Conservation (phyloP, 1,140 invertebrate species). For the Hylaeus volcanicus region DNA sequence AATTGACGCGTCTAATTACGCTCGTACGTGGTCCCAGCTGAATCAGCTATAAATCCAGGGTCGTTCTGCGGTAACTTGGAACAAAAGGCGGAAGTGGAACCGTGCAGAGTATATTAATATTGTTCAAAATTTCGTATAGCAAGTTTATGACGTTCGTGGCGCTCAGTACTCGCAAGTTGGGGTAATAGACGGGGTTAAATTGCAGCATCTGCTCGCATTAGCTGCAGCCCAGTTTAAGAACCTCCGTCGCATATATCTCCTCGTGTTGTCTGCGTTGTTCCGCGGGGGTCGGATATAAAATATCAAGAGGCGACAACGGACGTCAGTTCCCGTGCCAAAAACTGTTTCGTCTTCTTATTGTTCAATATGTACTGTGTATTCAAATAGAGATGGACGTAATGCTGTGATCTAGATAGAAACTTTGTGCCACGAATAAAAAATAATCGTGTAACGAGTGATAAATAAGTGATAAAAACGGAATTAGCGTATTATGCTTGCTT, state of each 20-base stretch:
- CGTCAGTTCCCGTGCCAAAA: slow-evolving; percentile 22
- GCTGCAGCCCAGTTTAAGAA: slow-evolving; percentile 21
- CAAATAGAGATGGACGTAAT: too few relatives aligned
- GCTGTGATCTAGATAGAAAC: too few relatives aligned
- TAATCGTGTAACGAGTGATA: too few relatives aligned
- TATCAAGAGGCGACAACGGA: slow-evolving; percentile 23
- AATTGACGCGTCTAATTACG: slow-evolving; percentile 1
- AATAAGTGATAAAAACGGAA: too few relatives aligned
- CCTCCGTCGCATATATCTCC: not conserved
- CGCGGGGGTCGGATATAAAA: slow-evolving; percentile 11
- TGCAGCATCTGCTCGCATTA: slow-evolving; percentile 16
- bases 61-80: not conserved
- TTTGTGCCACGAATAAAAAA: too few relatives aligned
- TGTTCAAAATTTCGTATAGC: slow-evolving; percentile 1
- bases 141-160: slow-evolving; percentile 12
- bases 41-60: not conserved
- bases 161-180: not conserved
- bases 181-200: slow-evolving; percentile 14
- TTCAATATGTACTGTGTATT: not conserved
- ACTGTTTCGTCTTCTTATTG: not conserved
- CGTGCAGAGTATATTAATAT: slow-evolving; percentile 6
- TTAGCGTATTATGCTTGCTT: too few relatives aligned
- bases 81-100: not conserved
- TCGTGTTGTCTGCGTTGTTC: not conserved
- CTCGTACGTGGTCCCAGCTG: not conserved